These are phyloP conservation scores for Pediacus dermestoides DNA, from an alignment of 2,888 invertebrate species.

Conservation along the genomic window DNA sequence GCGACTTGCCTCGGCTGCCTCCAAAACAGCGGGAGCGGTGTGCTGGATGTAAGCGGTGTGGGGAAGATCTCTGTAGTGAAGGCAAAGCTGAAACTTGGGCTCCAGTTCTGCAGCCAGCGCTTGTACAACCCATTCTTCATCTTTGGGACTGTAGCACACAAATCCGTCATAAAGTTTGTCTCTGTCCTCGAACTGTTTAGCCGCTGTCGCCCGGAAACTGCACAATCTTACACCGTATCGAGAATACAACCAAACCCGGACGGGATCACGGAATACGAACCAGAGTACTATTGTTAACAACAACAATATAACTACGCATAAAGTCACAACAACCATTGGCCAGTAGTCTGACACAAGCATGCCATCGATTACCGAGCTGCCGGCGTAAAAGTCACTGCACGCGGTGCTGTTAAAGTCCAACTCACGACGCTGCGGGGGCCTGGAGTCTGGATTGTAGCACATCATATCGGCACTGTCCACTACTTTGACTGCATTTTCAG, in stretches of 20 bases:
- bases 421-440: conserved; percentile 72
- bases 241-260: conserved; percentile 83
- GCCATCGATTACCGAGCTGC: conserved; percentile 76
- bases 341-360: conserved; percentile 81
- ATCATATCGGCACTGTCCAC: conserved; percentile 75
- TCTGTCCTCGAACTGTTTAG: conserved; percentile 66
- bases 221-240: conserved; percentile 82
- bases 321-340: conserved; percentile 76
- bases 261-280: conserved; percentile 81
- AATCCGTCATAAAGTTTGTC: conserved; percentile 90
- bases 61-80: conserved; percentile 84
- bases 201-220: conserved; percentile 63
- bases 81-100: conserved; percentile 79
- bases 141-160: conserved; percentile 88
- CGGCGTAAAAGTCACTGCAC: conserved; percentile 82
- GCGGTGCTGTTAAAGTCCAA: conserved; percentile 81
- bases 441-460: conserved; percentile 74
- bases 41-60: conserved; percentile 61
- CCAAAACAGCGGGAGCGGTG: conserved; percentile 70
- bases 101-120: conserved; percentile 82
- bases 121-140: conserved; percentile 84
- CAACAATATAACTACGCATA: conserved; percentile 73
- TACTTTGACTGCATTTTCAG: conserved; percentile 76
- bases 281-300: conserved; percentile 72
- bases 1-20: conserved; percentile 83